Evolutionary conservation across 2,113 vertebrate species (phyloP), one percentile per base, ranked within the genome.

Genomic region (Rhabdornis inornatus): DNA sequence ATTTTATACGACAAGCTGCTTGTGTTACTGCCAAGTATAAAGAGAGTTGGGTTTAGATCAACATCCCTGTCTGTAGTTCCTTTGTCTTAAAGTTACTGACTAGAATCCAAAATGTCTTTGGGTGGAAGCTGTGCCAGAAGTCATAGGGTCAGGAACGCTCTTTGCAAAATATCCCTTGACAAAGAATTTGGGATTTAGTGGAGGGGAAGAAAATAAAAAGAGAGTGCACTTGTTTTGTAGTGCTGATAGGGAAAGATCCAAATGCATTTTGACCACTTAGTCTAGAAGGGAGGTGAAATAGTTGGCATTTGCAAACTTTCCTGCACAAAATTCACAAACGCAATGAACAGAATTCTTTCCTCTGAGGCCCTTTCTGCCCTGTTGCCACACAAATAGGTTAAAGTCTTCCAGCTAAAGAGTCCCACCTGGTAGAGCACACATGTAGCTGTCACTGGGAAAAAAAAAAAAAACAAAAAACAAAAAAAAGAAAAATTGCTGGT

Each of bases 31-130:
- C 78, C 90, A 93, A 93, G 23, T 59, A 39, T 71, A 81, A 89
- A 86, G 68, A 78, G 55, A 81, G 42, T 8, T 64, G 49, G 50
- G 69, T 78, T 89, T 94, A 90, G 59, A 78, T 74, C 76, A 89
- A 71, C 72, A 60, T 63, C 19, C 21, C 40, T 85, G 60, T 93
- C 86, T 95, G 7, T 68, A 60, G 47, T 47, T 81, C 56, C 80
- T 96, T 91, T 94, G 77, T 94, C 50, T 74, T 92, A 50, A 77
- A 74, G 63, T 94, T 83, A 92, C 79, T 88, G 79, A 65, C 55
- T 66, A 59, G 94, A 90, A 92, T 81, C 37, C 64, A 93, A 63
- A 74, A 57, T 59, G 45, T 74, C 63, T 92, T 83, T 55, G 27
- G 13, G 27, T 78, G 27, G 44, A 81, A 63, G 35, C 47, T 63